These are phyloP conservation scores for Beaufortia kweichowensis DNA, from an alignment of 2,113 vertebrate species.

Conservation along the genomic window DNA sequence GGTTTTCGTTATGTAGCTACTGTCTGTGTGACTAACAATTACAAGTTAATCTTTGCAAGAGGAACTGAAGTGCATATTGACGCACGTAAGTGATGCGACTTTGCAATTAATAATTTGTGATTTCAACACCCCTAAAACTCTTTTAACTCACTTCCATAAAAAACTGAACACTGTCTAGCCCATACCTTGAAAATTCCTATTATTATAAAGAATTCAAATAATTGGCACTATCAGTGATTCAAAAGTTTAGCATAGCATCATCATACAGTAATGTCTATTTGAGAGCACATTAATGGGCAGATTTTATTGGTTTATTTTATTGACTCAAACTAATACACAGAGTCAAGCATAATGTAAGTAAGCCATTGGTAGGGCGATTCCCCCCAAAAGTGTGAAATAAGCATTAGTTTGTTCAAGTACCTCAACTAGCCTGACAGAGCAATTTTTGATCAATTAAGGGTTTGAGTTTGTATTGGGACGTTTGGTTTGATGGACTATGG, in stretches of 20 bases:
- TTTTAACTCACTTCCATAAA: background rate
- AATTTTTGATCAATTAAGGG: too few species aligned
- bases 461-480: too few species aligned
- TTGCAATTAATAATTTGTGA: background rate
- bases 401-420: too few species aligned
- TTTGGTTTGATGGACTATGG: background rate
- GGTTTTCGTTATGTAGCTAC: conserved; percentile 12
- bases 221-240: background rate
- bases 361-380: too few species aligned
- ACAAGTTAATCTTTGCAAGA: conserved; percentile 37
- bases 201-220: background rate
- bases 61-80: conserved; percentile 29
- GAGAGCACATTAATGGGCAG: too few species aligned
- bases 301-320: too few species aligned
- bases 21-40: conserved; percentile 15
- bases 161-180: background rate
- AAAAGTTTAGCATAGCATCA: background rate
- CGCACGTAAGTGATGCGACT: conserved; percentile 40
- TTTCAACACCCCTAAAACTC: background rate
- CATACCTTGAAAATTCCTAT: background rate
- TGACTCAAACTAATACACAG: too few species aligned
- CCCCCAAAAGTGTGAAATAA: too few species aligned
- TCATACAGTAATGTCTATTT: too few species aligned
- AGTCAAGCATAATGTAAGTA: too few species aligned
- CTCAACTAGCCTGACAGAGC: too few species aligned